Conservation (phyloP, 2,888 invertebrate genomes). For the Eupeodes luniger region DNA sequence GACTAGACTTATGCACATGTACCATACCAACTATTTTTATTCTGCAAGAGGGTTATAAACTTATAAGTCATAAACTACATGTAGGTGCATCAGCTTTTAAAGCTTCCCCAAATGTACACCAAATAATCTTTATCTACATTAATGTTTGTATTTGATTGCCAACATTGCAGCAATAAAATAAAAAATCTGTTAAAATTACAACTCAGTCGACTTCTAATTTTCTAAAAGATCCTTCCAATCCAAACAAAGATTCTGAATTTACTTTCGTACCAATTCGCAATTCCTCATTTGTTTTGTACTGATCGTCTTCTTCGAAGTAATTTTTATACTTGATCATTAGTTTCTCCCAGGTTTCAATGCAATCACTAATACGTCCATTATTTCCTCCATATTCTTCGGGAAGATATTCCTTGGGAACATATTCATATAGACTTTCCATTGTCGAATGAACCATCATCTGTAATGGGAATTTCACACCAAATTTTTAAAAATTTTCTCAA, state of each 20-base stretch:
- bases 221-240: constrained; percentile 80
- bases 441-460: constrained; percentile 83
- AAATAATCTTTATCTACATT: too few species aligned
- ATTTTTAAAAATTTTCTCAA: neutral
- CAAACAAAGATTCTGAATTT: constrained; percentile 79
- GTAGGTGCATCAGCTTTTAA: too few species aligned
- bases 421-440: constrained; percentile 80
- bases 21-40: too few species aligned
- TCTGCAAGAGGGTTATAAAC: too few species aligned
- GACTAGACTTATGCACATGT: too few species aligned
- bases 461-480: too few species aligned
- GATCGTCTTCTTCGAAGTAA: constrained; percentile 80
- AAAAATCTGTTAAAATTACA: neutral
- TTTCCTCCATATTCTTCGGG: constrained; percentile 88
- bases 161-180: too few species aligned
- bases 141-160: too few species aligned
- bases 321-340: constrained; percentile 77
- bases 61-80: too few species aligned
- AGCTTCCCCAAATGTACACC: too few species aligned
- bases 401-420: constrained; percentile 86
- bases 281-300: constrained; percentile 79
- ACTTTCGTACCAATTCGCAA: constrained; percentile 78
- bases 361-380: constrained; percentile 81
- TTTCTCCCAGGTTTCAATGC: constrained; percentile 77
- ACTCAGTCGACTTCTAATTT: constrained; percentile 79